Conservation (phyloP, 2,113 vertebrate species). For the Ramphastos sulfuratus region DNA sequence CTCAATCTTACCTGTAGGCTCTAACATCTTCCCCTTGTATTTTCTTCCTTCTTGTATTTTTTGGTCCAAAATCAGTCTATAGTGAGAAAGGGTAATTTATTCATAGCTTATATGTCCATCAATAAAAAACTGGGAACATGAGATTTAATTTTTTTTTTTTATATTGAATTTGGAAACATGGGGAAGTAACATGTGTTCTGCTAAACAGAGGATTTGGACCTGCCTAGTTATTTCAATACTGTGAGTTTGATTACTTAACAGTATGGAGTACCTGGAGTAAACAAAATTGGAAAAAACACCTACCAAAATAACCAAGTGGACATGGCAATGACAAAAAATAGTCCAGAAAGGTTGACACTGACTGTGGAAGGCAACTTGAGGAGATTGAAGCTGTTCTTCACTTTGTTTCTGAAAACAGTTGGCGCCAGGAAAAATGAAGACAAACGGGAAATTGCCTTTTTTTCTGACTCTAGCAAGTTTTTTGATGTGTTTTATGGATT, state of each 20-base stretch:
- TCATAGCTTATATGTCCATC: background rate
- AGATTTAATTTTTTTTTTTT: background rate
- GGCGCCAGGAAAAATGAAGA: background rate
- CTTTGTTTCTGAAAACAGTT: background rate
- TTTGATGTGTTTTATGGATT: background rate
- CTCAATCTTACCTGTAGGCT: too few species aligned
- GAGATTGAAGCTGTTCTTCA: background rate
- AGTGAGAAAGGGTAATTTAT: background rate
- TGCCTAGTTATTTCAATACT: background rate
- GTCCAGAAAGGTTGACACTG: background rate
- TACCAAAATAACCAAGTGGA: background rate
- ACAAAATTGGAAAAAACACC: background rate
- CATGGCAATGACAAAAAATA: background rate
- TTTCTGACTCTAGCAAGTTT: background rate
- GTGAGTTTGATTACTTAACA: background rate
- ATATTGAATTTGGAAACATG: background rate
- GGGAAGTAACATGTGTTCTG: background rate
- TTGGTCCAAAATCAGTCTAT: background rate
- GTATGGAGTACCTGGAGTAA: background rate
- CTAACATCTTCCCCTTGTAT: too few species aligned
- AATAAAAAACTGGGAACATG: background rate
- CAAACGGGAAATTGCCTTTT: background rate
- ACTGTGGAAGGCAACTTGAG: background rate
- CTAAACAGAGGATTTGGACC: background rate
- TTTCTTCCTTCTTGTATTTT: too few species aligned